Evolutionary conservation across 2,113 vertebrate genomes (phyloP), one percentile per base, ranked within the genome.

Genomic region (Micronycteris hirsuta): DNA sequence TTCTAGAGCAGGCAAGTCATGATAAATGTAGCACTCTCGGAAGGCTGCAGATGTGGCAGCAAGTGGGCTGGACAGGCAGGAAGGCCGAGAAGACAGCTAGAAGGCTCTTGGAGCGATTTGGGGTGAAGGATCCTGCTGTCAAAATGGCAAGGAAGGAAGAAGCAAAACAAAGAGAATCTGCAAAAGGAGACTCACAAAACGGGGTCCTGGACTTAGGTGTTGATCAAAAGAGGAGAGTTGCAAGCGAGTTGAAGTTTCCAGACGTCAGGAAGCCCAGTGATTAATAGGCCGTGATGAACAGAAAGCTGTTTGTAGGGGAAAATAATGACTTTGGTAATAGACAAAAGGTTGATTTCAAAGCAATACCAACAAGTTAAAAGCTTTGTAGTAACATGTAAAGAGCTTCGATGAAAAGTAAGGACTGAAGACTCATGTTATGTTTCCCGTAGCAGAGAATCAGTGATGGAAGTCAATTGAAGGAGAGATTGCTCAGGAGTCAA

Each of bases 201-300:
- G 7, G 1, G 33, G 7, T 8, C 20, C 5, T 73, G 11, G 0
- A 22, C 2, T 28, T n/a, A 26, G 45, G 19, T 28, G 24, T 17
- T 47, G 11, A 10, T 22, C 33, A 20, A 38, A 22, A 45, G 2
- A 63, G 33, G 2, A 49, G 4, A 33, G 7, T n/a, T 9, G 16
- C 14, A 77, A 3, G 4, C 13, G 20, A 63, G 16, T 88, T 43
- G 15, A 3, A 19, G 3, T 63, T 74, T 56, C 26, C 47, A 9
- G 28, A 65, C 5, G 15, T 20, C 7, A 3, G 1, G 17, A 19
- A 54, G 1, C 5, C 13, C 24, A 22, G 5, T 17, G 19, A 2
- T 9, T 41, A 7, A 2, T 1, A 31, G 20, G 1, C 33, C 47
- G 10, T 1, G 16, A 2, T 24, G 6, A 26, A 13, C 12, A 76